Percentiles rank a stretch among this genome's conserved stretches.
Evolutionary conservation across 2,888 invertebrate species (phyloP).

Genomic region (Zygaena filipendulae): DNA sequence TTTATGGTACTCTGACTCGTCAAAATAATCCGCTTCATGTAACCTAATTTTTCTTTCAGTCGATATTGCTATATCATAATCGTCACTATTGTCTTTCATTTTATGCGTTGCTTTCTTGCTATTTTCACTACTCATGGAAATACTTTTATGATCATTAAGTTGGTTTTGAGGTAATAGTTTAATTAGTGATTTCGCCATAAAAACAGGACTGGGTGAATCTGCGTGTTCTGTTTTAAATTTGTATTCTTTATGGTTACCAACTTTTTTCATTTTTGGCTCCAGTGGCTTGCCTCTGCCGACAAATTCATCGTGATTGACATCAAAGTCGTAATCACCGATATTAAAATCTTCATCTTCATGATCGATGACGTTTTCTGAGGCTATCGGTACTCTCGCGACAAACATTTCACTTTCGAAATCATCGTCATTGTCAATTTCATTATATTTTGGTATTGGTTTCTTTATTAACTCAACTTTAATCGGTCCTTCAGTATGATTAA

Average conservation of each 20-base stretch:
- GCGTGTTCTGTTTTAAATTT: slow-evolving; percentile 7
- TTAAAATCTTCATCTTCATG: slow-evolving; percentile 55
- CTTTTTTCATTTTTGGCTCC: slow-evolving; percentile 29
- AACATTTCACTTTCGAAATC: slow-evolving; percentile 39
- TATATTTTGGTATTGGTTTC: slow-evolving; percentile 47
- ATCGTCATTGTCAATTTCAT: slow-evolving; percentile 36
- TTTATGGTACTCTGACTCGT: no score
- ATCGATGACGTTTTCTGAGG: slow-evolving; percentile 32
- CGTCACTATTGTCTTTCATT: slow-evolving; percentile 26
- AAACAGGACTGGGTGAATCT: background rate
- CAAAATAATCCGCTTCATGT: no score
- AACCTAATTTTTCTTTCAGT: no score
- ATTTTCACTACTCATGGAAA: no score
- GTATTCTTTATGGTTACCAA: slow-evolving; percentile 1
- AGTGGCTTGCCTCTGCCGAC: slow-evolving; percentile 36
- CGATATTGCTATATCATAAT: slow-evolving; percentile 29
- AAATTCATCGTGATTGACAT: slow-evolving; percentile 49
- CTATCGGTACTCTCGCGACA: slow-evolving; percentile 21
- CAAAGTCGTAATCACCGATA: slow-evolving; percentile 50
- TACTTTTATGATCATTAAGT: no score
- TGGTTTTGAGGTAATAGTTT: no score
- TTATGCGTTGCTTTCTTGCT: slow-evolving; percentile 20
- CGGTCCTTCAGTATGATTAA: background rate
- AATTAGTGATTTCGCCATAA: no score
- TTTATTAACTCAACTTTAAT: slow-evolving; percentile 29